Evolutionary conservation across 2,797 vertebrate species (phyloP), one percentile per base, ranked within the genome.

Genomic region (Sebastes cheni): DNA sequence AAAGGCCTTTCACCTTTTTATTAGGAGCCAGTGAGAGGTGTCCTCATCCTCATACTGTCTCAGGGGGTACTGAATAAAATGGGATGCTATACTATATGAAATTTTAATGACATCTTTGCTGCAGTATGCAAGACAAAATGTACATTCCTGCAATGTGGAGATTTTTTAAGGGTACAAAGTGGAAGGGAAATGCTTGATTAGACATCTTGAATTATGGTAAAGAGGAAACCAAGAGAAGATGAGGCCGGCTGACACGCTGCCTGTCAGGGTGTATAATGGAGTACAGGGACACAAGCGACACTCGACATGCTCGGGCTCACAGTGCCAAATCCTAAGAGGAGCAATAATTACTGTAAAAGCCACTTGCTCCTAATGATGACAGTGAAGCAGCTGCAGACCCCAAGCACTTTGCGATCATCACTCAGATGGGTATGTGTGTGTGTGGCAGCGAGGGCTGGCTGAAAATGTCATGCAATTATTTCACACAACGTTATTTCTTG

Each of bases 281-380:
- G 80, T 36, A 72, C 67, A 16, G 65, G 34, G 16, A 42, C 39
- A 0, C 39, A 42, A 42, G 39, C 39, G 75, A 80, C 67, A 80
- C 50, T 52, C 0, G 18, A 89, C 85, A 79, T 56, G 67, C 72
- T 81, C 52, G 4, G 67, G 42, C 60, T 81, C 68, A 62, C 18
- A 22, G 50, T 71, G 71, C 75, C 76, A 88, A 89, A 81, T 85
- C 82, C 82, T 79, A 39, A 75, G 78, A 89, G 82, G 75, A 80
- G 39, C 74, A 69, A 84, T 88, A 91, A 93, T 91, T 89, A 89
- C 81, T 82, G 78, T 91, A 87, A 93, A 90, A 92, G 91, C 90
- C 83, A 77, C 77, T 89, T 74, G 29, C 77, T 83, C 67, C 61
- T 88, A 80, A 89, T 80, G 89, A 81, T 79, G 83, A 84, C n/a